Percentiles rank a stretch among this genome's conserved stretches.
Evolutionary conservation across 2,797 vertebrate species (phyloP).

Genomic region (Australoheros facetus): DNA sequence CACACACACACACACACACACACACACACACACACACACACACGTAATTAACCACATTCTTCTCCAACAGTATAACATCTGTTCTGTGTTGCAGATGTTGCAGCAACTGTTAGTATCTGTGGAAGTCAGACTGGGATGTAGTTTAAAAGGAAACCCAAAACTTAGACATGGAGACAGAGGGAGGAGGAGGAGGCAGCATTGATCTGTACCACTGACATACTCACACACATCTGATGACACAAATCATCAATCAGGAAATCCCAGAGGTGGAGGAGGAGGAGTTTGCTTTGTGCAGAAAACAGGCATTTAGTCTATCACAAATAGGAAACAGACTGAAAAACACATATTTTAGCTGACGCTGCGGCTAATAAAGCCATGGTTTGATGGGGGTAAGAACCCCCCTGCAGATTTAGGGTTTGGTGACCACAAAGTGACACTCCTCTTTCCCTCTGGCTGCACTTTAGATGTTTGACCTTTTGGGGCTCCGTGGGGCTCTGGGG

Average conservation of each 20-base stretch:
- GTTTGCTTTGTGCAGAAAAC: constrained; percentile 4
- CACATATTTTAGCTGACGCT: not conserved
- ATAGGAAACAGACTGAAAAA: constrained; percentile 43
- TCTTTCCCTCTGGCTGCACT: constrained; percentile 18
- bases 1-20: no score
- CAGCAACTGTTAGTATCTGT: not conserved
- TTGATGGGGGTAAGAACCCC: not conserved
- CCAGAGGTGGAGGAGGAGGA: not conserved
- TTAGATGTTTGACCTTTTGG: constrained; percentile 10
- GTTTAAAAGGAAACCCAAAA: constrained; percentile 1
- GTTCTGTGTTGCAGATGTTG: constrained; percentile 26
- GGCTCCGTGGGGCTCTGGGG: not conserved
- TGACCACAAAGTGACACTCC: not conserved
- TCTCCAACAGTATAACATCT: constrained; percentile 52
- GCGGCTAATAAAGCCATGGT: not conserved
- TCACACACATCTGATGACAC: not conserved
- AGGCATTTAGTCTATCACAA: constrained; percentile 21
- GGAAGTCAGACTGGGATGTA: constrained; percentile 9
- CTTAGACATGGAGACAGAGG: not conserved
- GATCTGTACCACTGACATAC: not conserved
- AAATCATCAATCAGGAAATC: constrained; percentile 11
- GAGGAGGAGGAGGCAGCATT: not conserved
- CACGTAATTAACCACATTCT: constrained; percentile 35
- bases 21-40: no score
- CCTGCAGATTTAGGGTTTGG: constrained; percentile 13